Evolutionary conservation across 2,888 invertebrate species (phyloP).

Genomic region (Luffia ferchaultella): DNA sequence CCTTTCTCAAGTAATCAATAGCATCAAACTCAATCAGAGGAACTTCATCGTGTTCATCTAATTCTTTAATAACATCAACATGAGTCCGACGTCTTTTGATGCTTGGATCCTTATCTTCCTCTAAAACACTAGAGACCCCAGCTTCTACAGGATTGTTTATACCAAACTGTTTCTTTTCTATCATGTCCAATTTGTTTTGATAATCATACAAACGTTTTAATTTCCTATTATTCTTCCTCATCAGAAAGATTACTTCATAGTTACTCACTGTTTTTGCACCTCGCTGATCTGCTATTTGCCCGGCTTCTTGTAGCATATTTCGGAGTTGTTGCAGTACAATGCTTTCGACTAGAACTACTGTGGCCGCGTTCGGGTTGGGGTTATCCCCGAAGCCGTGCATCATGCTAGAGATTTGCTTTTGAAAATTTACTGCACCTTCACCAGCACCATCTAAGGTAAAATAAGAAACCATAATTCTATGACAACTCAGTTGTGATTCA

Average conservation of each 20-base stretch:
- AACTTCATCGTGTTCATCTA: constrained; percentile 66
- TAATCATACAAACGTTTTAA: constrained; percentile 80
- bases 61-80: constrained; percentile 57
- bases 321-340: constrained; percentile 84
- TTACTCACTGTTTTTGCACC: constrained; percentile 63
- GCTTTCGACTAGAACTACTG: constrained; percentile 84
- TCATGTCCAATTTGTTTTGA: constrained; percentile 65
- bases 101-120: constrained; percentile 61
- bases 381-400: constrained; percentile 96
- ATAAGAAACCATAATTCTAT: constrained; percentile 44
- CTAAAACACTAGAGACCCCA: constrained; percentile 36
- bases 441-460: constrained; percentile 39
- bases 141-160: constrained; percentile 26
- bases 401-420: constrained; percentile 82
- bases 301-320: constrained; percentile 78
- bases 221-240: constrained; percentile 83
- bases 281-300: constrained; percentile 71
- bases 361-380: constrained; percentile 80
- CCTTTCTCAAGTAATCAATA: constrained; percentile 64
- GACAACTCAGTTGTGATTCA: no score
- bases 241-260: constrained; percentile 81
- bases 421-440: constrained; percentile 49
- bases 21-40: constrained; percentile 60
- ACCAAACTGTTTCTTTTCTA: constrained; percentile 35
- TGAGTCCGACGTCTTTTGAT: constrained; percentile 46